Percentiles rank a stretch among this genome's conserved stretches.
Evolutionary conservation across 2,888 invertebrate genomes (phyloP).

Genomic region (Eupithecia tripunctaria): DNA sequence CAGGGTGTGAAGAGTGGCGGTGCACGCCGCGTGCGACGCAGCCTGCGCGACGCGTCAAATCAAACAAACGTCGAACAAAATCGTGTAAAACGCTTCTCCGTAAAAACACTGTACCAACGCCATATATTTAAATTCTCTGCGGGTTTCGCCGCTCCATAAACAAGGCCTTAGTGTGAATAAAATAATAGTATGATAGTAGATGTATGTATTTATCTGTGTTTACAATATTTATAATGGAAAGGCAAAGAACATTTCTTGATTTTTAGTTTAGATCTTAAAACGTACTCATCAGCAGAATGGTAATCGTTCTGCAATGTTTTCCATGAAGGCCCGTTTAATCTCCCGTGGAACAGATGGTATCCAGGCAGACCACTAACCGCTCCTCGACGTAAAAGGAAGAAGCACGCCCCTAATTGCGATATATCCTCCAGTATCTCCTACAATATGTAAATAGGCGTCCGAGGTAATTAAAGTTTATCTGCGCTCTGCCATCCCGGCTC

Average conservation of each 20-base stretch:
- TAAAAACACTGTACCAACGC: too few species aligned
- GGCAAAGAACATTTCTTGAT: conserved; percentile 23
- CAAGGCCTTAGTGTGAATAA: too few species aligned
- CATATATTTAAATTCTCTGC: too few species aligned
- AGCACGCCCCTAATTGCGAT: conserved; percentile 81
- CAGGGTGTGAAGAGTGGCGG: too few species aligned
- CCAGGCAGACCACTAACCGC: conserved; percentile 66
- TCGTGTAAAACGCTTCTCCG: too few species aligned
- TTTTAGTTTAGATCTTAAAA: conserved; percentile 1
- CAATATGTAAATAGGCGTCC: conserved; percentile 82
- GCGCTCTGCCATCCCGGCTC: conserved; percentile 69
- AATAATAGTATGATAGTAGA: too few species aligned
- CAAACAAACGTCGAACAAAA: too few species aligned
- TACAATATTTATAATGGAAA: conserved; percentile 28
- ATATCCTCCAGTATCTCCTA: conserved; percentile 77
- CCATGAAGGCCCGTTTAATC: conserved; percentile 67
- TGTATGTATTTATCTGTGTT: neutral
- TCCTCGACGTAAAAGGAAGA: conserved; percentile 76
- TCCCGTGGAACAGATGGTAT: conserved; percentile 77
- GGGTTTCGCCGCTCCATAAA: too few species aligned
- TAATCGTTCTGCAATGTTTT: conserved; percentile 56
- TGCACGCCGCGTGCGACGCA: too few species aligned
- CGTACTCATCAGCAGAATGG: neutral
- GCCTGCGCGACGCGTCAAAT: too few species aligned
- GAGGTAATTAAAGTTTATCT: conserved; percentile 83